Evolutionary conservation across 2,113 vertebrate species (phyloP), one percentile per base, ranked within the genome.

Genomic region (Crotalus viridis): DNA sequence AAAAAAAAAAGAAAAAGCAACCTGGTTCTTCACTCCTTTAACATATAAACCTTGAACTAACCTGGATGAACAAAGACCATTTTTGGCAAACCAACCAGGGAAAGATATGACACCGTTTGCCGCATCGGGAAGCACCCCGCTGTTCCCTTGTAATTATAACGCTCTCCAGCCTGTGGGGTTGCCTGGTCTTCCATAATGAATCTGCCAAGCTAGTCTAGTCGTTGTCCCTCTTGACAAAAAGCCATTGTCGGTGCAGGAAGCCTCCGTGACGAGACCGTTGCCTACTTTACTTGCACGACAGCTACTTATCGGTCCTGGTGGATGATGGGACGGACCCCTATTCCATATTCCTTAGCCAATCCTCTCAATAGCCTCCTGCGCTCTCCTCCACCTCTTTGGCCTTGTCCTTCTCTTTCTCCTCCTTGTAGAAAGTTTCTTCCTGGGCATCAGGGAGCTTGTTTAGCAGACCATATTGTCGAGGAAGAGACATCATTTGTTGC

Each of bases 81-180:
- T 96, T 33, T 93, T 94, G 95, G 55, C 69, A 96, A 94, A 95
- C 69, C 94, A 98, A 98, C 98, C 98, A 98, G 98, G 98, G 97
- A 98, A 99, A 98, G 98, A 98, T 99, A 99, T 98, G 99, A 98
- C 98, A 98, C 98, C 98, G 98, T 99, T 99, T 99, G 98, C 98
- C 98, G 95, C 95, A 97, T 97, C 98, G 98, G 98, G 98, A 98
- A 97, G 98, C 94, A 96, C 97, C 98, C 97, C 97, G 98, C 99
- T 99, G 98, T 99, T 99, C 98, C 98, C 97, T 98, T 98, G 98
- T 99, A 99, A 99, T 99, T 99, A 98, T 98, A 98, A 98, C 97
- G 98, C 98, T 96, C 98, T 93, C 97, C 98, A 97, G 98, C 97
- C 96, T 96, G 98, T 98, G 97, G 97, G 97, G 94, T 96, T 96